Evolutionary conservation across 2,888 invertebrate genomes (phyloP), one percentile per base, ranked within the genome.

Genomic region (Agonopterix arenella): DNA sequence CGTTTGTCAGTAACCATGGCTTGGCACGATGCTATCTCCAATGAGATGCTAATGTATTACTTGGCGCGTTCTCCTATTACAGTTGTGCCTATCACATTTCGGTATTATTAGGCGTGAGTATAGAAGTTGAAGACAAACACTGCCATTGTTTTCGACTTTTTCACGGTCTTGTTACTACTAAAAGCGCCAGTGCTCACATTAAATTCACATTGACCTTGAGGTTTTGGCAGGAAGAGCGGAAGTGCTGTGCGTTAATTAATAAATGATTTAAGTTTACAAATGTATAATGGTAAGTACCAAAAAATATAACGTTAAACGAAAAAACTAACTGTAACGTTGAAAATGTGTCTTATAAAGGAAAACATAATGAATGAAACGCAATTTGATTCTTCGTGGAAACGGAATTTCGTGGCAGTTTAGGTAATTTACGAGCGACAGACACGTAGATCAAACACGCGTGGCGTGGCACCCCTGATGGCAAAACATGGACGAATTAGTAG

Each of bases 31-130:
- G 68, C 55, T 74, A 78, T 82, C 74, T 64, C 68, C 72, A 81
- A 84, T 79, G 73, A 76, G 77, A 82, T 81, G 81, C 70, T 86
- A 85, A 85, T 85, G 83, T 83, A 80, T 82, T 78, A 79, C 72
- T 85, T 86, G 88, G 89, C 88, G 85, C 75, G 76, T 53, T 61
- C 61, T 57, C 56, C 62, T 62, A 65, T 70, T 64, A 70, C 59
- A 66, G 64, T 64, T 64, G 54, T 59, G 59, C 68, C 73, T 79
- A 80, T 81, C 79, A 68, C 69, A 79, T 84, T 76, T 74, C 79
- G 62, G 66, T 73, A 76, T 76, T 72, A 72, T 72, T 74, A 74
- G 68, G 55, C 59, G 61, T 66, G 69, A 70, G 63, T 40, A 28
- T 4, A 28, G 0, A 5, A 16, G 8, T 40, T 64, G 64, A 70